phyloP scores from a whole-genome alignment of 23 tunicate species.

The Ciona savignyi region DNA sequence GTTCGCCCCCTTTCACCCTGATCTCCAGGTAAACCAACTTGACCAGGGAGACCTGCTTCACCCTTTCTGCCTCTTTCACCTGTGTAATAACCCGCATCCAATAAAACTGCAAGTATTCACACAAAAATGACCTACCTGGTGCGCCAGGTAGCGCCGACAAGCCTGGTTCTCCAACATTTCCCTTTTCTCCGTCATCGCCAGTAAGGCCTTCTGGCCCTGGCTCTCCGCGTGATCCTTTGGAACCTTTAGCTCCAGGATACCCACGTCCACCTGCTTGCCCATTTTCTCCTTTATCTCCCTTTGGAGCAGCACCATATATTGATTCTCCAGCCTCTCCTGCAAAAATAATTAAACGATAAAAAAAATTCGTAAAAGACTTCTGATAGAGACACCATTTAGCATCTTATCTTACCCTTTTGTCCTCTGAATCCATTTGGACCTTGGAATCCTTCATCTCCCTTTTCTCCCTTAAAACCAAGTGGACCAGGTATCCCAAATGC shows the following conservation, averaged over 20 bases:
- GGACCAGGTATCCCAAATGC: conserved; percentile 52
- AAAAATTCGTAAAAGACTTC: no score
- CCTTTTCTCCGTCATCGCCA: conserved; percentile 27
- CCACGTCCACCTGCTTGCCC: conserved; percentile 9
- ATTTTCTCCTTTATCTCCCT: neutral
- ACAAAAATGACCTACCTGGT: neutral
- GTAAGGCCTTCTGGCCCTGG: conserved; percentile 2
- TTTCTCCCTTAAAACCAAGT: conserved; percentile 57
- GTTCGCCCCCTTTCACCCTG: neutral
- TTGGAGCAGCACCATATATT: neutral
- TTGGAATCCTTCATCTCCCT: conserved; percentile 34
- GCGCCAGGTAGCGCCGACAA: neutral
- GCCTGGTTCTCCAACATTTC: conserved; percentile 30
- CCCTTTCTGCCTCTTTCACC: neutral
- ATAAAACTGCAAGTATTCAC: no score
- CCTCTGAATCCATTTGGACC: conserved; percentile 55
- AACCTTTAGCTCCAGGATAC: neutral
- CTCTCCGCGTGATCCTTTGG: neutral
- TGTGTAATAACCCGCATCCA: no score
- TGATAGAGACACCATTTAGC: no score
- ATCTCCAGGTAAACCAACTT: neutral
- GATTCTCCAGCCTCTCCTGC: conserved; percentile 5
- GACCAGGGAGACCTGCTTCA: conserved; percentile 4
- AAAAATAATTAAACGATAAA: no score
- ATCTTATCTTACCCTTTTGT: conserved; percentile 35